Evolutionary conservation across 1,140 invertebrate genomes (phyloP).

Genomic region (Bombus affinis): DNA sequence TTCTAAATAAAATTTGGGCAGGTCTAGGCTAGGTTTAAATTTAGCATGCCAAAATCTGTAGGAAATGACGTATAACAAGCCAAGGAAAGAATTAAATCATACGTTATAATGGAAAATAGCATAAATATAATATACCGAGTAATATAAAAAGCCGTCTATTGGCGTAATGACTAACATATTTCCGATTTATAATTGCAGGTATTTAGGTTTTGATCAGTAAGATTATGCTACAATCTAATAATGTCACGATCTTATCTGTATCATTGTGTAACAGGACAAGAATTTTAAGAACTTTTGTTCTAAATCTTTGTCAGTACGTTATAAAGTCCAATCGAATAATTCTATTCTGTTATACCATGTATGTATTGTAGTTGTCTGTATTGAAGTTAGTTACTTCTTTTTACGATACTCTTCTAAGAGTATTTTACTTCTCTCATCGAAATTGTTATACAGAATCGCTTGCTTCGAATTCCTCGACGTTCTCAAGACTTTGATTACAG

Average conservation of each 20-base stretch:
- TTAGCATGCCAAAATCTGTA: too few relatives aligned
- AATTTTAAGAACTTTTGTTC: not conserved
- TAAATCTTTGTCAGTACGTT: not conserved
- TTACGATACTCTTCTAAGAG: too few relatives aligned
- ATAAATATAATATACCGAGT: too few relatives aligned
- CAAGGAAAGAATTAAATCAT: too few relatives aligned
- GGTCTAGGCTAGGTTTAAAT: too few relatives aligned
- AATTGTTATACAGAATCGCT: not conserved
- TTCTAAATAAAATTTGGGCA: too few relatives aligned
- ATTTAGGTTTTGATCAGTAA: not conserved
- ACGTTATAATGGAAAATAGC: too few relatives aligned
- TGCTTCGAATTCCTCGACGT: not conserved
- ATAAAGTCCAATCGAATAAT: not conserved
- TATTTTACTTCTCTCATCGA: not conserved
- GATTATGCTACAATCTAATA: not conserved
- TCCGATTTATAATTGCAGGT: not conserved
- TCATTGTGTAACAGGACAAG: not conserved
- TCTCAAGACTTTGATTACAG: not conserved
- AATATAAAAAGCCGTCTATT: too few relatives aligned
- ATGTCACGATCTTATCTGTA: not conserved
- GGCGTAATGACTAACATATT: too few relatives aligned
- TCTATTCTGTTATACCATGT: not conserved
- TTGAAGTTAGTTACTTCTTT: not conserved
- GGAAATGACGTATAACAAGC: too few relatives aligned
- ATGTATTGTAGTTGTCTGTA: not conserved